phyloP scores from a whole-genome alignment of 1,140 invertebrate genomes.

The Vanessa atalanta region DNA sequence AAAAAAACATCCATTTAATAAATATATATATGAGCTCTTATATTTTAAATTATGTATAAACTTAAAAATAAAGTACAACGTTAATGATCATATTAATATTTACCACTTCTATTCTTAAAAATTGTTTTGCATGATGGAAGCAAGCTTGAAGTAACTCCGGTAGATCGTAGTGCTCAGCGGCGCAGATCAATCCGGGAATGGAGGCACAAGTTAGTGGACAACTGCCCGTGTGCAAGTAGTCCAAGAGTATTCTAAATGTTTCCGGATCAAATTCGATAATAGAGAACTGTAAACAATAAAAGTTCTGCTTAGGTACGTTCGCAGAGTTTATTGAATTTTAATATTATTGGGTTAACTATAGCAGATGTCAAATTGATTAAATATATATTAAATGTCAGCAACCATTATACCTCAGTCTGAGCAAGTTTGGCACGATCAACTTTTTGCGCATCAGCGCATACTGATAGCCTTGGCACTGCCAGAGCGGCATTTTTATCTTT shows the following conservation, averaged over 20 bases:
- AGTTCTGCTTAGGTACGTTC: too few relatives aligned
- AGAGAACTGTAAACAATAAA: slow-evolving; percentile 86
- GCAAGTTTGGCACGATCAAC: slow-evolving; percentile 94
- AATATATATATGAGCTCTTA: neutral
- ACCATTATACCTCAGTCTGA: slow-evolving; percentile 89
- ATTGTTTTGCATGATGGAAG: slow-evolving; percentile 97
- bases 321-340: neutral
- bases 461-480: slow-evolving; percentile 92
- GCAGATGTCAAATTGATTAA: neutral
- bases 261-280: slow-evolving; percentile 97
- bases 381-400: neutral
- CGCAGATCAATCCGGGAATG: slow-evolving; percentile 95
- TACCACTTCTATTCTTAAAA: slow-evolving; percentile 94
- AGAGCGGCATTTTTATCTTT: slow-evolving; percentile 88
- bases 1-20: neutral
- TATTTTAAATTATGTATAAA: neutral
- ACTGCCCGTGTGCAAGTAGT: slow-evolving; percentile 95
- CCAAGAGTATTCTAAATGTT: slow-evolving; percentile 93
- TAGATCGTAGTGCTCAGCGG: slow-evolving; percentile 96
- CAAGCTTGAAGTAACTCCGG: slow-evolving; percentile 96
- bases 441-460: slow-evolving; percentile 96
- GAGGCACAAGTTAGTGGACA: slow-evolving; percentile 95
- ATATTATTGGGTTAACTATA: neutral
- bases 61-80: neutral
- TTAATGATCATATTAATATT: slow-evolving; percentile 42